Evolutionary conservation across 2,113 vertebrate species (phyloP).

Genomic region (Chloroceryle aenea): DNA sequence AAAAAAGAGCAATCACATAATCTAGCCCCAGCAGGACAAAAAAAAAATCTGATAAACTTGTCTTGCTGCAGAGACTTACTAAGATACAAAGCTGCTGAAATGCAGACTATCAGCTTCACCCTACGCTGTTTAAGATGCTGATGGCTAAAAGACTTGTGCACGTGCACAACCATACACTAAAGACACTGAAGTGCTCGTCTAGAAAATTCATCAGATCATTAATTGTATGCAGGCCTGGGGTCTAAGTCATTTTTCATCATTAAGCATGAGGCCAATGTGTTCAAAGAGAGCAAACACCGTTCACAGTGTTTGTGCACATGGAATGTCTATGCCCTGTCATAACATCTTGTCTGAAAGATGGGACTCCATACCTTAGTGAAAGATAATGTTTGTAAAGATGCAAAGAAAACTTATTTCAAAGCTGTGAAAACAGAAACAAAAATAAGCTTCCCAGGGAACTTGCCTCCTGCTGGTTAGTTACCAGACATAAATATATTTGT

Average conservation of each 20-base stretch:
- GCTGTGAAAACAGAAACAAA: constrained; percentile 11
- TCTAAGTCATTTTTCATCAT: not conserved
- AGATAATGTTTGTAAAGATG: constrained; percentile 9
- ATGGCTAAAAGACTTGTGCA: not conserved
- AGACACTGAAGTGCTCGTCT: not conserved
- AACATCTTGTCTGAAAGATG: not conserved
- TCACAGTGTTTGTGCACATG: not conserved
- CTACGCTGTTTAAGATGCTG: not conserved
- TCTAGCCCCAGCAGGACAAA: not conserved
- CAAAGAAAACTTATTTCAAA: constrained; percentile 40
- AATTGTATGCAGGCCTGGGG: not conserved
- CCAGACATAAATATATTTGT: not conserved
- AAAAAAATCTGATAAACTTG: not conserved
- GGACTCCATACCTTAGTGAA: not conserved
- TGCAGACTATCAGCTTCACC: not conserved
- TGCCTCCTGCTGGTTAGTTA: constrained; percentile 31
- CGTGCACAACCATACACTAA: rapidly evolving
- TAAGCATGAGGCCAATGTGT: not conserved
- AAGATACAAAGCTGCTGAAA: not conserved
- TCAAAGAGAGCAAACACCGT: not conserved
- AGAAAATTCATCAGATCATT: not conserved
- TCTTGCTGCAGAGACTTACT: not conserved
- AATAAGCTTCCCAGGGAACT: not conserved
- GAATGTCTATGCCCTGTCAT: not conserved
- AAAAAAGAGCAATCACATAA: not conserved